Conservation (phyloP, 2,797 vertebrate species). For the Brotula barbata region DNA sequence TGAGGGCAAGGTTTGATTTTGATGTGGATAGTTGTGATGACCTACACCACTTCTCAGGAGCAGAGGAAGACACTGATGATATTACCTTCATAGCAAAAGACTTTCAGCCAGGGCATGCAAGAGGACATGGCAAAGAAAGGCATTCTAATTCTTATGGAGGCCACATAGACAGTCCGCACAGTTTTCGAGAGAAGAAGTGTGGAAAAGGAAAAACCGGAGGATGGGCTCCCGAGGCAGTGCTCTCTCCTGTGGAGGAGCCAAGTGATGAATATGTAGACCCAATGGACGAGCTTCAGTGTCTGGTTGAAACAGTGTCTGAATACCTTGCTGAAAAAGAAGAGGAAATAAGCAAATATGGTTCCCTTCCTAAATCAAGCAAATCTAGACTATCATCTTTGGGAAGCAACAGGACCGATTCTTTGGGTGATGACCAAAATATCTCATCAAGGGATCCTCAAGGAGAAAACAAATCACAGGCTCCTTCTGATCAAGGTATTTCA, state of each 20-base stretch:
- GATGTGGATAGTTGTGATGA: slow-evolving; percentile 83
- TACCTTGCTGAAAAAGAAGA: slow-evolving; percentile 98
- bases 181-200: slow-evolving; percentile 69
- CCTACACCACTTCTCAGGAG: slow-evolving; percentile 70
- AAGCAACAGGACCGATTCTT: slow-evolving; percentile 71
- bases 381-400: slow-evolving; percentile 74
- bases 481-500: slow-evolving; percentile 66
- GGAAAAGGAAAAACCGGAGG: slow-evolving; percentile 68
- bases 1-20: slow-evolving; percentile 71
- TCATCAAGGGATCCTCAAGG: slow-evolving; percentile 55
- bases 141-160: slow-evolving; percentile 55
- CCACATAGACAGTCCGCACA: slow-evolving; percentile 58
- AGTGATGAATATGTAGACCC: slow-evolving; percentile 87
- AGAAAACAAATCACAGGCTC: slow-evolving; percentile 49
- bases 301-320: slow-evolving; percentile 96
- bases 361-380: slow-evolving; percentile 83
- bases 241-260: slow-evolving; percentile 86
- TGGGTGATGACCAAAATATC: slow-evolving; percentile 64
- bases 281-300: slow-evolving; percentile 94
- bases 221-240: slow-evolving; percentile 73
- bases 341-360: slow-evolving; percentile 91
- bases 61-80: slow-evolving; percentile 81
- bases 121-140: slow-evolving; percentile 51
- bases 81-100: slow-evolving; percentile 60
- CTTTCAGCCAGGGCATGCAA: slow-evolving; percentile 48